Base-by-base conservation (phyloP, 2,797 vertebrate species). In the Dermochelys coriacea region DNA sequence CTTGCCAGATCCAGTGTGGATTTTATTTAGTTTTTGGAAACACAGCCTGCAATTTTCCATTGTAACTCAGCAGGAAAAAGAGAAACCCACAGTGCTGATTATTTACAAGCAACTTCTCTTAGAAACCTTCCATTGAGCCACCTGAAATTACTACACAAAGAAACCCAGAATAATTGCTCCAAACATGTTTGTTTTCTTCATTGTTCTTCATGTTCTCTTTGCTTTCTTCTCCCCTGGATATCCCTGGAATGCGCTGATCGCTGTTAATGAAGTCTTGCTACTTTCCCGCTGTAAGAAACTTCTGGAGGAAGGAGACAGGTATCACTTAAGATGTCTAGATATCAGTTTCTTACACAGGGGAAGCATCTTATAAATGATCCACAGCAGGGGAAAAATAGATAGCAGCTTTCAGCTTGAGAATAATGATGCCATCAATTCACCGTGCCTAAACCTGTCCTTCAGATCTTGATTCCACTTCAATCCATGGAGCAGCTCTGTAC, bases 11-110 rank as follows among this genome's bases (percentile, higher is more conserved):
- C 83, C 81, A 0, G 12, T 6, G 51, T 94, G 74, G 71, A n/a
- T 91, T 78, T 92, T 68, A 92, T 71, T 82, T 80, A 87, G 87
- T 79, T 94, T 95, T 94, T 93, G 87, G 94, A 96, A 97, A 84
- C 74, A 80, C 54, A 0, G 0, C 45, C 82, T 91, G 89, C 85
- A 92, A 84, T 91, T 96, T 97, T 89, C 91, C 85, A 21, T 54
- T n/a, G 47, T 85, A 82, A 87, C 61, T 57, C 80, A 95, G 95
- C 81, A 86, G 93, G 6, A 37, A 49, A 87, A 87, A 74, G 47
- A 84, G 75, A n/a, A 84, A 89, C 45, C 37, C 64, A 61, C 81
- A 87, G 64, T 51, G 19, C 0, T 6, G 77, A 90, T 93, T 86
- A 90, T 96, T 97, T 95, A 94, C 0, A 23, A 95, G 89, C 86